Percentiles rank a stretch among this genome's conserved stretches.
phyloP scores from a whole-genome alignment of 1,140 invertebrate species.

The Cotesia typhae region DNA sequence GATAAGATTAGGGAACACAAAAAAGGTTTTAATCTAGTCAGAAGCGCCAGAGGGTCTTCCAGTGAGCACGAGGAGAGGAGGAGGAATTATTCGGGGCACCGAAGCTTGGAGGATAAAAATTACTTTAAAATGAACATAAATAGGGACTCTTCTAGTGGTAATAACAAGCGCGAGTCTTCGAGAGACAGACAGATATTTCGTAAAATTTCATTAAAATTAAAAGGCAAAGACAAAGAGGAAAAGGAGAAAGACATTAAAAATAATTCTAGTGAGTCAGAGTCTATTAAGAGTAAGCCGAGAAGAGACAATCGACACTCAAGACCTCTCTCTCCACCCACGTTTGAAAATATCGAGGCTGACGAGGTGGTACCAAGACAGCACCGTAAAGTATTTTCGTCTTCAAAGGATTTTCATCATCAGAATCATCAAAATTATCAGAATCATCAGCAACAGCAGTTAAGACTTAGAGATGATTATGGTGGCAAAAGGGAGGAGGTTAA shows the following conservation, averaged over 20 bases:
- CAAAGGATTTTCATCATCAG: slow-evolving; percentile 28
- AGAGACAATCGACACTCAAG: slow-evolving; percentile 49
- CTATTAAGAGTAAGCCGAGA: slow-evolving; percentile 28
- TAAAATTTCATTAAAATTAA: slow-evolving; percentile 41
- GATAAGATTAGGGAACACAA: slow-evolving; percentile 28
- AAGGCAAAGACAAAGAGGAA: slow-evolving; percentile 31
- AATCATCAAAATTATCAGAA: background rate
- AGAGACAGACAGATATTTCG: slow-evolving; percentile 24
- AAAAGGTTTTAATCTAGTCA: slow-evolving; percentile 39
- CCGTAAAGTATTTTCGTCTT: background rate
- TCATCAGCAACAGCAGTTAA: no score
- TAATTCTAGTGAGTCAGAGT: slow-evolving; percentile 29
- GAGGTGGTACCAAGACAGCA: slow-evolving; percentile 27
- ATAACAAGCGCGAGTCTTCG: background rate
- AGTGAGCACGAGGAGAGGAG: slow-evolving; percentile 42
- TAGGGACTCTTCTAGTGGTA: slow-evolving; percentile 3
- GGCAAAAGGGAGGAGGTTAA: background rate
- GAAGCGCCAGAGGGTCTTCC: slow-evolving; percentile 42
- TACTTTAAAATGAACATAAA: slow-evolving; percentile 15
- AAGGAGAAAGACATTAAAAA: slow-evolving; percentile 10
- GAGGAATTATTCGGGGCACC: slow-evolving; percentile 47
- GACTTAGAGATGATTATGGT: slow-evolving; percentile 6
- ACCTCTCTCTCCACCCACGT: slow-evolving; percentile 52
- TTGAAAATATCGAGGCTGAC: slow-evolving; percentile 27
- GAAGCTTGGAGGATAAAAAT: slow-evolving; percentile 8